Percentiles rank a stretch among this genome's conserved stretches.
These are phyloP conservation scores for Notamacropus eugenii DNA, from an alignment of 2,797 vertebrate genomes.

Conservation along the genomic window DNA sequence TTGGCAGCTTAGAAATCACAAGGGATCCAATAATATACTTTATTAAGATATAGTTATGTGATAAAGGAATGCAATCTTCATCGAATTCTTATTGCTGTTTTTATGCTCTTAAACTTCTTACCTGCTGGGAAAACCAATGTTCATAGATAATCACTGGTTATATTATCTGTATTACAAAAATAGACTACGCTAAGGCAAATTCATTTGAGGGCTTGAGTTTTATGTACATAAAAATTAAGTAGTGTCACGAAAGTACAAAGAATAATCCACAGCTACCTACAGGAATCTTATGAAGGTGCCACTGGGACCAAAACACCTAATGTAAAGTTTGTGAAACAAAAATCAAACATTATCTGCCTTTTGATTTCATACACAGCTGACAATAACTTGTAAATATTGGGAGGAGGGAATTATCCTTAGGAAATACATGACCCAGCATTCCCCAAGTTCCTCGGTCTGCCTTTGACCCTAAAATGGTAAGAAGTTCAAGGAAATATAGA, in stretches of 20 bases:
- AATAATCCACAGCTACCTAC: background rate
- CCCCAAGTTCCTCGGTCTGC: background rate
- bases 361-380: background rate
- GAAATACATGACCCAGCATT: background rate
- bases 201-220: too few species aligned
- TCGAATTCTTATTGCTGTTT: background rate
- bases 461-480: background rate
- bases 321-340: background rate
- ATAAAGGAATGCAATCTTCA: background rate
- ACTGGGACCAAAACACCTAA: background rate
- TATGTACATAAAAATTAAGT: too few species aligned
- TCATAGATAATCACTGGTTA: background rate
- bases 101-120: background rate
- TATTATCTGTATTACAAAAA: too few species aligned
- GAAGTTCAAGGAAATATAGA: background rate
- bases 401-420: background rate
- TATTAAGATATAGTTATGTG: background rate
- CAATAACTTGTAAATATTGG: background rate
- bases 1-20: background rate
- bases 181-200: too few species aligned
- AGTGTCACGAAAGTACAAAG: background rate
- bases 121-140: background rate
- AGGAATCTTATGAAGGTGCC: fast-evolving
- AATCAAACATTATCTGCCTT: background rate
- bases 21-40: background rate